A percentile compares a stretch with the other conserved stretches of the same genome.
phyloP scores from a whole-genome alignment of 2,797 vertebrate species.

The Acanthiza pusilla region DNA sequence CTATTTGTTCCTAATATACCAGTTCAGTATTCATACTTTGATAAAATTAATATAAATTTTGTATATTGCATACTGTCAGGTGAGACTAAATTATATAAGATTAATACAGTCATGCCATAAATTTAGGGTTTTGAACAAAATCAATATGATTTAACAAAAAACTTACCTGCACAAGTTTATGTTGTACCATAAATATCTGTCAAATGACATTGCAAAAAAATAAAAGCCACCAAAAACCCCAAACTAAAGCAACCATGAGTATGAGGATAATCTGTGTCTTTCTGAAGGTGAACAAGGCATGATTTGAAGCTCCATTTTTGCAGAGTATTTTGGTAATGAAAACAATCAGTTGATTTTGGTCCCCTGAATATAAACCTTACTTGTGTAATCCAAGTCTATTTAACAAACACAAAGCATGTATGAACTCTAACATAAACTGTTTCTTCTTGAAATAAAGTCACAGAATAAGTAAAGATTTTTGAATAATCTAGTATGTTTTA shows the following conservation, averaged over 20 bases:
- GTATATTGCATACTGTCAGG: background rate
- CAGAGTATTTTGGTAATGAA: background rate
- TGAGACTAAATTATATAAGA: background rate
- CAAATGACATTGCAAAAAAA: background rate
- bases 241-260: background rate
- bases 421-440: fast-evolving
- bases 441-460: background rate
- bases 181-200: background rate
- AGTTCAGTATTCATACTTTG: background rate
- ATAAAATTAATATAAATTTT: background rate
- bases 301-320: background rate
- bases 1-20: background rate
- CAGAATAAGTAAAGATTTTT: background rate
- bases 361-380: background rate
- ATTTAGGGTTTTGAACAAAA: background rate
- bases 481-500: background rate
- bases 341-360: background rate
- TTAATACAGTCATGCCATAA: background rate
- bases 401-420: background rate
- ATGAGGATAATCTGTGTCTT: background rate
- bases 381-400: background rate
- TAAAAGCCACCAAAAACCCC: fast-evolving
- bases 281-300: background rate
- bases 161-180: background rate
- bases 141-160: background rate